Evolutionary conservation across 2,113 vertebrate genomes (phyloP).

Genomic region (Ammodramus savannarum): DNA sequence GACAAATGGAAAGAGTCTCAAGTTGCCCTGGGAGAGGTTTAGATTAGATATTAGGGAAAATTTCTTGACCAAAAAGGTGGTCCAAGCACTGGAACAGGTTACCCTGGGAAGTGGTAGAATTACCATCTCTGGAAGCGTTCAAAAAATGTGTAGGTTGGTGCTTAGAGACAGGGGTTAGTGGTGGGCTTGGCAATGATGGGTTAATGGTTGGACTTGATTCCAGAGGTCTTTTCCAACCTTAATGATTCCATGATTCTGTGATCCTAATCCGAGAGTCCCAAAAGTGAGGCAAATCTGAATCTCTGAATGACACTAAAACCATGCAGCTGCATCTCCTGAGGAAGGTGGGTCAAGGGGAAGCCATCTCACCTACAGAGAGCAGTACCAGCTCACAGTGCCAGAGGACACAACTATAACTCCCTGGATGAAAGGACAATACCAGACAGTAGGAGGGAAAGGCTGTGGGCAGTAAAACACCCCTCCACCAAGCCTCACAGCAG

Average conservation of each 20-base stretch:
- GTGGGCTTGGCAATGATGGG: background rate
- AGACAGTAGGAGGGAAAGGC: background rate
- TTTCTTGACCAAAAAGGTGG: background rate
- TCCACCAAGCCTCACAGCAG: background rate
- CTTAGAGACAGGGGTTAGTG: background rate
- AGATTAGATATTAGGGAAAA: background rate
- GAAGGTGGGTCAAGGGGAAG: background rate
- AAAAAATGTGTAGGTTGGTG: background rate
- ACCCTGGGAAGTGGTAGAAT: background rate
- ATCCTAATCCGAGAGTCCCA: background rate
- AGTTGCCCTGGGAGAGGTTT: background rate
- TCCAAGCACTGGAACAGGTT: background rate
- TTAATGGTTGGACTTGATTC: background rate
- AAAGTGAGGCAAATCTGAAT: background rate
- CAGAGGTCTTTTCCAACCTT: background rate
- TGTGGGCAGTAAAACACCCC: background rate
- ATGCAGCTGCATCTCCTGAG: background rate
- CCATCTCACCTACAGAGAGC: background rate
- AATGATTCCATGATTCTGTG: background rate
- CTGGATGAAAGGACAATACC: background rate
- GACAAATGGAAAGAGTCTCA: background rate
- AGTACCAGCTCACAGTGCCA: background rate
- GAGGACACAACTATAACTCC: background rate
- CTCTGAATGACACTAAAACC: background rate
- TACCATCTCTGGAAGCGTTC: background rate